Conservation (phyloP, 1,140 invertebrate species). For the Vanessa atalanta region DNA sequence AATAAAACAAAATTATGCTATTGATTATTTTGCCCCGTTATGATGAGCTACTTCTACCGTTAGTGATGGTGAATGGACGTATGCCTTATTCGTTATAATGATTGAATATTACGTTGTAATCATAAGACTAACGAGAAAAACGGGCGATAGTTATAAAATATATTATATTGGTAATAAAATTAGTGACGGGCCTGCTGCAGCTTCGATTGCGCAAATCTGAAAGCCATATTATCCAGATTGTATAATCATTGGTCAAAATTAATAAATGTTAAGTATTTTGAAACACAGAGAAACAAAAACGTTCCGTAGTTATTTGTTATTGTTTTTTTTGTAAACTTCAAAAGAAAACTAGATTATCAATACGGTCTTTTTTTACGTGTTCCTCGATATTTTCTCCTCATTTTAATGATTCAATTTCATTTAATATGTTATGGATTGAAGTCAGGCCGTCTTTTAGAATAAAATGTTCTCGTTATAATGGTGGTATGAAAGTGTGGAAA, state of each 20-base stretch:
- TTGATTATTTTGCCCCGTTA: background rate
- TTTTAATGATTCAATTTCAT: too few species aligned
- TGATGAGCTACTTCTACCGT: constrained; percentile 1
- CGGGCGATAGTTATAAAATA: background rate
- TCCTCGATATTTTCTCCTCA: too few species aligned
- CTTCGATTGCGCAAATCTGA: background rate
- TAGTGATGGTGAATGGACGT: background rate
- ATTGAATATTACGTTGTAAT: background rate
- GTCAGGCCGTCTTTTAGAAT: too few species aligned
- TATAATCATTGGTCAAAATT: background rate
- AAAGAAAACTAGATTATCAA: too few species aligned
- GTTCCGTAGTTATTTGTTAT: too few species aligned
- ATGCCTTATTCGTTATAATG: background rate
- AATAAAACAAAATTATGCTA: constrained; percentile 7
- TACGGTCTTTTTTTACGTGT: too few species aligned
- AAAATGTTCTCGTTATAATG: too few species aligned
- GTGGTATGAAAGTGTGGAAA: too few species aligned
- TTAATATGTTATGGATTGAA: too few species aligned
- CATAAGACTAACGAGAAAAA: background rate
- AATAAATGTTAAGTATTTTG: background rate
- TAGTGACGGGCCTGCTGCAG: background rate
- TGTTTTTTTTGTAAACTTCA: too few species aligned
- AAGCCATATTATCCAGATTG: background rate
- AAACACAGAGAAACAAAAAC: background rate
- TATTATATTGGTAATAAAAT: constrained; percentile 2